Conservation (phyloP, 2,113 vertebrate species). For the Eptesicus fuscus region DNA sequence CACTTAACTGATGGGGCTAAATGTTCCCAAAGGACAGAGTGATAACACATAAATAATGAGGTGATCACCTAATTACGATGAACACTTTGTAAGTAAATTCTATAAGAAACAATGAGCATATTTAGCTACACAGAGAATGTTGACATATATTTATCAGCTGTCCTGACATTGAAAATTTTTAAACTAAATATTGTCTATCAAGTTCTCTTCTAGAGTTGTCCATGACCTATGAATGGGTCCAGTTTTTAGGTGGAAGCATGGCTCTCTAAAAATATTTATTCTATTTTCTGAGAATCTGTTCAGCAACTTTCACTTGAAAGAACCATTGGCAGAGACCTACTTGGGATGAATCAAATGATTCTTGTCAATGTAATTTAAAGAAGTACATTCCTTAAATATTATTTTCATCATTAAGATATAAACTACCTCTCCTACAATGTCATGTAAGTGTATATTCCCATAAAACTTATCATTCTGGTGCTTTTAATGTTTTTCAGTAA, state of each 20-base stretch:
- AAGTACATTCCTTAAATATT: neutral
- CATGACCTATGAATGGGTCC: neutral
- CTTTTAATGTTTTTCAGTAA: neutral
- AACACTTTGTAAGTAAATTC: neutral
- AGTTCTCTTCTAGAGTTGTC: neutral
- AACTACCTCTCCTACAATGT: neutral
- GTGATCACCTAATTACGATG: neutral
- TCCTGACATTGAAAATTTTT: neutral
- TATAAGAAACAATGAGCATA: neutral
- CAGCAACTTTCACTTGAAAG: neutral
- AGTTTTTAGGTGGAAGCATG: neutral
- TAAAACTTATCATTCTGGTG: neutral
- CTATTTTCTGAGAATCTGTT: neutral
- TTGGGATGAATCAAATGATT: neutral
- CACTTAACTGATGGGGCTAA: neutral
- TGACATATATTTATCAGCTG: neutral
- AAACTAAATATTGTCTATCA: neutral
- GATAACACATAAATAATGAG: neutral
- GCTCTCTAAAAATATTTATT: neutral
- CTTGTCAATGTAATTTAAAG: neutral
- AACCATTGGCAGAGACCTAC: neutral
- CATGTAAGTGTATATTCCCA: neutral
- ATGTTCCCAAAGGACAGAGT: neutral
- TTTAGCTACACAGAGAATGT: neutral
- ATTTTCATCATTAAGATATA: conserved; percentile 5